A percentile compares a stretch with the other conserved stretches of the same genome.
These are phyloP conservation scores for Arctopsyche grandis DNA, from an alignment of 1,140 invertebrate species.

Conservation along the genomic window DNA sequence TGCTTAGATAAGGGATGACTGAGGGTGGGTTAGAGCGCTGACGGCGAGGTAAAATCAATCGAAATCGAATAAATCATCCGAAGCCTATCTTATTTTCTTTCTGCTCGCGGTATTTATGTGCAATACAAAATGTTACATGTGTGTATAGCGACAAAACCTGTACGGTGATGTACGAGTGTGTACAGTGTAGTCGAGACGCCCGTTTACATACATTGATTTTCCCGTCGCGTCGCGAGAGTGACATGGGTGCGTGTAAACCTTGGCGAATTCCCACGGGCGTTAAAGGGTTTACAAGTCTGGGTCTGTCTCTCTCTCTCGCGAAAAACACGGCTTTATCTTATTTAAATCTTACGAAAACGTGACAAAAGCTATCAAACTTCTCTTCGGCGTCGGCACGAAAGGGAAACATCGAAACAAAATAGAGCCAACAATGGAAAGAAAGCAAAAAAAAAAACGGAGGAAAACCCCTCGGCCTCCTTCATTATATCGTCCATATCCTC, in stretches of 20 bases:
- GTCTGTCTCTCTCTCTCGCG: constrained; percentile 21
- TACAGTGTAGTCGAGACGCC: too few relatives aligned
- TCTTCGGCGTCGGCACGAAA: neutral
- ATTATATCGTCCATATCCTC: constrained; percentile 3
- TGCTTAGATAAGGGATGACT: too few relatives aligned
- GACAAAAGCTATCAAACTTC: constrained; percentile 47
- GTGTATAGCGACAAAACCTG: too few relatives aligned
- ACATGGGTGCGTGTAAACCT: constrained; percentile 52
- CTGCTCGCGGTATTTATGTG: neutral
- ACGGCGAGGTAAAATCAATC: too few relatives aligned
- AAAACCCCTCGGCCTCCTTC: neutral
- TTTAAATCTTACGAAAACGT: constrained; percentile 52
- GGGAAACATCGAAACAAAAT: constrained; percentile 18
- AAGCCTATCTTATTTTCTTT: too few relatives aligned
- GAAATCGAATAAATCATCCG: too few relatives aligned
- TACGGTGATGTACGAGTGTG: too few relatives aligned
- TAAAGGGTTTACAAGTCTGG: constrained; percentile 52
- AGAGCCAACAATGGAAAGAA: neutral
- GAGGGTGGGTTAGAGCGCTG: too few relatives aligned
- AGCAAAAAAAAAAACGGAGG: neutral
- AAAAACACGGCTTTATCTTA: constrained; percentile 54
- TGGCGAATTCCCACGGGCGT: constrained; percentile 50
- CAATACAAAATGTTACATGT: neutral
- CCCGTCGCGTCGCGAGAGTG: constrained; percentile 46
- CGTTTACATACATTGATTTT: constrained; percentile 44